phyloP scores from a whole-genome alignment of 2,888 invertebrate genomes.

The Cheilosia pagana region DNA sequence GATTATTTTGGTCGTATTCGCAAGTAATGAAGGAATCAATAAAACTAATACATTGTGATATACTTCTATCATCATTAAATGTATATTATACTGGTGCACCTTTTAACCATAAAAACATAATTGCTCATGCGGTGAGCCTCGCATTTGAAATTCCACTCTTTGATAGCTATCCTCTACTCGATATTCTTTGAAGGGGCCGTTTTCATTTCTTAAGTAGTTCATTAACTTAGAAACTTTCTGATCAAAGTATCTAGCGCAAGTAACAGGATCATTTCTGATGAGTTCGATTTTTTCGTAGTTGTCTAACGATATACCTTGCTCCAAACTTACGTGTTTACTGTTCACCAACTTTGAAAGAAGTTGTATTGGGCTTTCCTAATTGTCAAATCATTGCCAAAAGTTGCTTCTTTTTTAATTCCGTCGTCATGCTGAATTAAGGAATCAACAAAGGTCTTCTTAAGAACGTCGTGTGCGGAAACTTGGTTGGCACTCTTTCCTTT shows the following conservation, averaged over 20 bases:
- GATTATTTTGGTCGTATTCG: constrained; percentile 70
- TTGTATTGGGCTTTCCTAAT: constrained; percentile 6
- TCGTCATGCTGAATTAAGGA: background rate
- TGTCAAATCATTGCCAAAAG: constrained; percentile 8
- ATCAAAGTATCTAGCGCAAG: constrained; percentile 17
- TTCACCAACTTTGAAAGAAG: constrained; percentile 1
- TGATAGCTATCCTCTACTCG: no score
- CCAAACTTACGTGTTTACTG: background rate
- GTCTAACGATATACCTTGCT: constrained; percentile 37
- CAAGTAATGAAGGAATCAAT: constrained; percentile 75
- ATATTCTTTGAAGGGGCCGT: no score
- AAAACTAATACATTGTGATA: constrained; percentile 22
- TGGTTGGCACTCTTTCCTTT: no score
- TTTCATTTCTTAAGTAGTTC: no score
- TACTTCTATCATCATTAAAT: constrained; percentile 3
- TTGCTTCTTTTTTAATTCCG: constrained; percentile 22
- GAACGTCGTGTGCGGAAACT: no score
- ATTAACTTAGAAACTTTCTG: constrained; percentile 5
- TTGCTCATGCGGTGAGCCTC: constrained; percentile 76
- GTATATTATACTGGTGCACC: constrained; percentile 57
- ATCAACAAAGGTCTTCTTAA: no score
- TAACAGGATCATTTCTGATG: constrained; percentile 51
- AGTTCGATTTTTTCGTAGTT: constrained; percentile 37
- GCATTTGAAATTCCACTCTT: constrained; percentile 68
- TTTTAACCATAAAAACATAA: constrained; percentile 62